These are phyloP conservation scores for Ericerus pela DNA, from an alignment of 1,140 invertebrate species.

Conservation along the genomic window DNA sequence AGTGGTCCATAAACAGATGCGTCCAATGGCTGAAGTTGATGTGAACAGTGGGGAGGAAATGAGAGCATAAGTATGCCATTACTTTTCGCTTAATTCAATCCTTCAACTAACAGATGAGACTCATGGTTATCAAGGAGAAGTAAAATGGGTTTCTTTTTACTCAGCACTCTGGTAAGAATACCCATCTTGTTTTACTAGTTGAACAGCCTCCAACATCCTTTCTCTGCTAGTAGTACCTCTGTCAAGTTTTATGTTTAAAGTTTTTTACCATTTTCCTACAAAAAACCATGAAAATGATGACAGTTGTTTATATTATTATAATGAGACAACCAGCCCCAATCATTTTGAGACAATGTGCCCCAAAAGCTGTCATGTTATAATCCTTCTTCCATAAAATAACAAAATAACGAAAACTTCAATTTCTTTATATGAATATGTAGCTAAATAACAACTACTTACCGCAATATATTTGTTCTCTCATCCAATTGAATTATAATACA, in stretches of 20 bases:
- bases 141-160: too few species aligned
- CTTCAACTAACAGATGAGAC: too few species aligned
- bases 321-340: slow-evolving; percentile 31
- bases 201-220: slow-evolving; percentile 27
- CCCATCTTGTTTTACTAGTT: slow-evolving; percentile 32
- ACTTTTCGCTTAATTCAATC: too few species aligned
- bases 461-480: slow-evolving; percentile 30
- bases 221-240: slow-evolving; percentile 29
- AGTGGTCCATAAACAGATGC: too few species aligned
- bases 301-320: slow-evolving; percentile 30
- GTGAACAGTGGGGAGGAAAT: too few species aligned
- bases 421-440: slow-evolving; percentile 33
- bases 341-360: slow-evolving; percentile 31
- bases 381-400: too few species aligned
- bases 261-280: slow-evolving; percentile 31
- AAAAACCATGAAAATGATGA: slow-evolving; percentile 29
- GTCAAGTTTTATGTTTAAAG: slow-evolving; percentile 32
- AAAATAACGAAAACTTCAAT: too few species aligned
- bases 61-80: too few species aligned
- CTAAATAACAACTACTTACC: slow-evolving; percentile 33
- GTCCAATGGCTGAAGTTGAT: too few species aligned
- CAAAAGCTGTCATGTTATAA: slow-evolving; percentile 32
- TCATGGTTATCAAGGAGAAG: too few species aligned
- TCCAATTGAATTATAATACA: too few species aligned
- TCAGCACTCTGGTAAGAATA: too few species aligned